These are phyloP conservation scores for Graphium colonna DNA, from an alignment of 2,888 invertebrate species.

Conservation along the genomic window DNA sequence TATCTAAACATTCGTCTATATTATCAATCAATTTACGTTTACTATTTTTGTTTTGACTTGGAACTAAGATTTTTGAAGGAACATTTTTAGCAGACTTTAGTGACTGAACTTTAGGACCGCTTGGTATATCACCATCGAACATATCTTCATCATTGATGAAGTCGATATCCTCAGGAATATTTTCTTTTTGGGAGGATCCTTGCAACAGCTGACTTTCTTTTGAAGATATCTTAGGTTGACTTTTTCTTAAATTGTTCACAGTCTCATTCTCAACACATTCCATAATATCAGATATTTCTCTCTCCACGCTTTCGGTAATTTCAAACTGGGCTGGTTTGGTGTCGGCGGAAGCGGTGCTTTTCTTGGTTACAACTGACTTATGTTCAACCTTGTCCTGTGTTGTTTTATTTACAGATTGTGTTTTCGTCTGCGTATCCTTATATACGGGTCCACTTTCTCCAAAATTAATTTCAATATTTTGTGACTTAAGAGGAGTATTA, in stretches of 20 bases:
- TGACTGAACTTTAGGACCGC: constrained; percentile 46
- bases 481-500: constrained; percentile 30
- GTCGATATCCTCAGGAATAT: constrained; percentile 36
- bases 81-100: constrained; percentile 43
- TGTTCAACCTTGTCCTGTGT: neutral
- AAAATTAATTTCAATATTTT: constrained; percentile 26
- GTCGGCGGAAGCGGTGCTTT: constrained; percentile 66
- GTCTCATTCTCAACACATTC: constrained; percentile 35
- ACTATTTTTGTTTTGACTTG: constrained; percentile 38
- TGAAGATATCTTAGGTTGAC: neutral
- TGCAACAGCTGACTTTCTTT: constrained; percentile 9
- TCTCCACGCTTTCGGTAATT: constrained; percentile 67
- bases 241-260: constrained; percentile 5
- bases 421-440: neutral
- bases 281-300: constrained; percentile 56
- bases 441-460: constrained; percentile 15
- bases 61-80: constrained; percentile 55
- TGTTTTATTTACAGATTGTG: neutral
- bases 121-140: constrained; percentile 57
- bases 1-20: constrained; percentile 42
- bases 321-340: constrained; percentile 57
- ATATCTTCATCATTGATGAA: constrained; percentile 54
- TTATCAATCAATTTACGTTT: constrained; percentile 43
- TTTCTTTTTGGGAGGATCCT: constrained; percentile 14
- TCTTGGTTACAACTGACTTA: constrained; percentile 48